Evolutionary conservation across 2,888 invertebrate species (phyloP), one percentile per base, ranked within the genome.

Genomic region (Chrysotoxum bicinctum): DNA sequence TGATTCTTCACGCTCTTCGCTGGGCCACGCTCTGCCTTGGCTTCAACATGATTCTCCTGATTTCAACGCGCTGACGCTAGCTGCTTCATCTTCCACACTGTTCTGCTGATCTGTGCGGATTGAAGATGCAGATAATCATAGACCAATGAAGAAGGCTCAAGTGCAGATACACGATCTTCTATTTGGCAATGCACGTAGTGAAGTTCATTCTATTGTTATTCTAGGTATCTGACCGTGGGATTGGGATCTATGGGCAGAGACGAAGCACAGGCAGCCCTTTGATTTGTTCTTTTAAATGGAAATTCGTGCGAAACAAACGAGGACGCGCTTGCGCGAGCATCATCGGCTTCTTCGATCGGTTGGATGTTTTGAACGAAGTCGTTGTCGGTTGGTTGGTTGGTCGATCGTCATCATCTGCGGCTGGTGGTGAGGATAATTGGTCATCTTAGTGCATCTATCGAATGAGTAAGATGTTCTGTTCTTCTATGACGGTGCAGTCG

Each of bases 241-340:
- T 85, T 85, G 81, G 81, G 72, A 85, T 85, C 85, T 80, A 85
- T 80, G 80, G 68, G 50, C 7, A 37, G 14, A 37, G 21, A 23
- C 21, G 32, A 40, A 30, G 64, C 75, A 66, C 62, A 30, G 16
- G n/a, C 69, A 85, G 76, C 85, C 85, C 85, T 85, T 85, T 85
- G 80, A 85, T 85, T 85, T 85, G 85, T 80, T 85, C 85, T 85
- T 77, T 85, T 85, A 85, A 85, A 85, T 85, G 85, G 81, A 85
- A 85, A 77, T 81, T 85, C 85, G 85, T 85, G 85, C 85, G 85
- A 80, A 85, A 77, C 85, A 80, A 85, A 85, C 85, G 85, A 85
- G 85, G 85, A 81, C 85, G 85, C 79, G 79, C 74, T 68, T 76
- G 79, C 62, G 69, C 75, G 69, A 72, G 52, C 75, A 73, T 73